Evolutionary conservation across 1,140 invertebrate species (phyloP), one percentile per base, ranked within the genome.

Genomic region (Trinorchestia longiramus): DNA sequence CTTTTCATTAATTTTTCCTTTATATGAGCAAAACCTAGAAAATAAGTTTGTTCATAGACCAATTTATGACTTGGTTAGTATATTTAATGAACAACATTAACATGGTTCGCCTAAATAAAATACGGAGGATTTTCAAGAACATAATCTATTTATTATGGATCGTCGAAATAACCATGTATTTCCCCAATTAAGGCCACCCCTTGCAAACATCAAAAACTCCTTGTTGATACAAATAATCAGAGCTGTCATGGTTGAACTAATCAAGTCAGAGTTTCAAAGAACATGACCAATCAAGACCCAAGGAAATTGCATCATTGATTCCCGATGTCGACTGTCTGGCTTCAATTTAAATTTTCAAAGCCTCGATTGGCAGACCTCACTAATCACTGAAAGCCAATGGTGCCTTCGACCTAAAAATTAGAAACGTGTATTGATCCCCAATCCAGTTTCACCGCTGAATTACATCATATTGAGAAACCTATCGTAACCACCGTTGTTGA

Each of bases 321-420:
- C 28, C 28, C 62, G 36, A 77, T 77, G 62, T 77, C 62, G 62
- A 77, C 62, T 36, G 62, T 77, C 62, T 77, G 36, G 62, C 62
- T 77, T 77, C 62, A 77, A 77, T 77, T 77, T 77, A 77, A 77
- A 77, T 77, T 77, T 77, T 77, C 62, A 77, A 77, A 77, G 62
- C 62, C 62, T 23, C 11, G 62, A 77, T 77, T 77, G 62, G 62
- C 62, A 77, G 62, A 36, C 62, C 62, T 77, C 62, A 77, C 11
- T 77, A 19, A 77, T 77, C 62, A 36, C 62, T 36, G 36, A 53
- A 36, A 77, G 62, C 28, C 62, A 77, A 77, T 77, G 62, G 28
- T 23, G 62, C 62, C 47, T 19, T 11, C 8, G 47, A 53, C 19
- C 62, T 77, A 77, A 77, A 77, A 77, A 77, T 77, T 36, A 23